Percentiles rank a stretch among this genome's conserved stretches.
phyloP scores from a whole-genome alignment of 2,113 vertebrate species.

The Rattus rattus region DNA sequence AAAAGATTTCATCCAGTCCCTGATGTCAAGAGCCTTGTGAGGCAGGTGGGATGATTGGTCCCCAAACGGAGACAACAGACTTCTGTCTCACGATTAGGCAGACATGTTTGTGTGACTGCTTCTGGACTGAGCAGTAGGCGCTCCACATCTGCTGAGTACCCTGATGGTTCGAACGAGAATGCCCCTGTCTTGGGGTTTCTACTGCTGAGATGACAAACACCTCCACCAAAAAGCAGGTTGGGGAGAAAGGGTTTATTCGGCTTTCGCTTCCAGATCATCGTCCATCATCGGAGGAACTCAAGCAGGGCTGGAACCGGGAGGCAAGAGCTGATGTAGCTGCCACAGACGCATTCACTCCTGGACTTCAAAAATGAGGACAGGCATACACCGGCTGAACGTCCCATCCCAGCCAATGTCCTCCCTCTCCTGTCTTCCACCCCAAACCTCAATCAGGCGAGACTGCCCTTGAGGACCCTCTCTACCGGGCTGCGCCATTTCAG shows the following conservation, averaged over 20 bases:
- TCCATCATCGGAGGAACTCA: background rate
- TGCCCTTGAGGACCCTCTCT: background rate
- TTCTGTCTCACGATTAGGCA: background rate
- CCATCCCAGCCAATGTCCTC: background rate
- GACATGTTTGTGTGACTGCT: background rate
- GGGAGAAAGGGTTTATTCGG: background rate
- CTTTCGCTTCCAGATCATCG: background rate
- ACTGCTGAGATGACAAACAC: background rate
- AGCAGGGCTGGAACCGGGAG: background rate
- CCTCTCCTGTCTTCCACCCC: background rate
- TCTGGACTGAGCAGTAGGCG: background rate
- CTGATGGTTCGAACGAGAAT: background rate
- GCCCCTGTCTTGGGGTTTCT: background rate
- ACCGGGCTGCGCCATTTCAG: too few relatives aligned
- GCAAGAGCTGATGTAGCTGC: background rate
- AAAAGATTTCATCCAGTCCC: background rate
- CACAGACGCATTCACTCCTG: too few relatives aligned
- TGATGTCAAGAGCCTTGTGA: too few relatives aligned
- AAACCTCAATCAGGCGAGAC: rapidly evolving
- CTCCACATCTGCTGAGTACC: background rate
- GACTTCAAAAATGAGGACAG: background rate
- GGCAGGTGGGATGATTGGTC: background rate
- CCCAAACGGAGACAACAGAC: background rate
- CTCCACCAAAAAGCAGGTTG: background rate
- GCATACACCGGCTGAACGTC: too few relatives aligned